Conservation (phyloP, 2,888 invertebrate genomes). For the Piscicola geometra region DNA sequence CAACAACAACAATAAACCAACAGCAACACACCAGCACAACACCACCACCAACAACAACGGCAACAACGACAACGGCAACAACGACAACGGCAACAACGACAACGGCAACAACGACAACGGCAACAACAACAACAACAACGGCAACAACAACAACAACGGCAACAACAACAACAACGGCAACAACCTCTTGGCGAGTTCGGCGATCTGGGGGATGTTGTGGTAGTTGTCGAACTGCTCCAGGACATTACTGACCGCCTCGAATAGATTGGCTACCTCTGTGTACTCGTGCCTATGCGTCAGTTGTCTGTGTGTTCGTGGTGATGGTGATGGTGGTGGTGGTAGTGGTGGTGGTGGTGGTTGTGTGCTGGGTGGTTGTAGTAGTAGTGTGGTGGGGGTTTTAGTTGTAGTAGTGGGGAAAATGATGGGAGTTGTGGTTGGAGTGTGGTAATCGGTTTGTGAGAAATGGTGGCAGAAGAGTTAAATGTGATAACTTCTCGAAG, state of each 20-base stretch:
- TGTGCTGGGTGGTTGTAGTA: no score
- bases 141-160: not conserved
- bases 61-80: not conserved
- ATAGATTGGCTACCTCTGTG: conserved; percentile 83
- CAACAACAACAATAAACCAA: no score
- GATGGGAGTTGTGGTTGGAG: no score
- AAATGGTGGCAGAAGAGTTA: no score
- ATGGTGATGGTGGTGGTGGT: no score
- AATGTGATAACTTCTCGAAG: no score
- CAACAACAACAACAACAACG: not conserved
- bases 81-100: not conserved
- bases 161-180: not conserved
- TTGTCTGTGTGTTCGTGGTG: conserved; percentile 59
- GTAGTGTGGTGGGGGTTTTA: no score
- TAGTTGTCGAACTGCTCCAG: conserved; percentile 88
- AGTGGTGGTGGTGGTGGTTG: no score
- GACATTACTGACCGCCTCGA: conserved; percentile 93
- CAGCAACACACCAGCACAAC: no score
- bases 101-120: not conserved
- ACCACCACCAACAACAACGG: no score
- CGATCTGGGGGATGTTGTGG: conserved; percentile 83
- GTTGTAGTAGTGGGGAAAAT: no score
- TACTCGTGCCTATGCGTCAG: conserved; percentile 80
- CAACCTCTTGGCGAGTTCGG: conserved; percentile 72
- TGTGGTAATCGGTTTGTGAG: no score